These are phyloP conservation scores for Mustela lutreola DNA, from an alignment of 2,113 vertebrate species.

Conservation along the genomic window DNA sequence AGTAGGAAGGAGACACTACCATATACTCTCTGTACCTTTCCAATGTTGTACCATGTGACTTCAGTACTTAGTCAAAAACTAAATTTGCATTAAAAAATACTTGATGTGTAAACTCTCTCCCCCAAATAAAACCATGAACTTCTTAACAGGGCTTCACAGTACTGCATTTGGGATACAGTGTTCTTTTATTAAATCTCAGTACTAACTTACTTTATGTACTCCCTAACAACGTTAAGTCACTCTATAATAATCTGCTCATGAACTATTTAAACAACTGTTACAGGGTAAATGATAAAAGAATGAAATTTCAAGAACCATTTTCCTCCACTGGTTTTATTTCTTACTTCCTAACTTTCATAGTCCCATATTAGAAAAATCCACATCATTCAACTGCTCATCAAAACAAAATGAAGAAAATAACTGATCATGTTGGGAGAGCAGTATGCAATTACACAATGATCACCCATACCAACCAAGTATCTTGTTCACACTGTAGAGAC, in stretches of 20 bases:
- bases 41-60: not conserved
- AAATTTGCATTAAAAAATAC: not conserved
- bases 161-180: not conserved
- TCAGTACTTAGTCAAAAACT: constrained; percentile 12
- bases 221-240: not conserved
- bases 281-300: not conserved
- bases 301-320: not conserved
- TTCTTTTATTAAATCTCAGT: not conserved
- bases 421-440: not conserved
- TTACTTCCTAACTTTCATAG: not conserved
- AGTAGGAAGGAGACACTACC: not conserved
- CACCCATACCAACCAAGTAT: not conserved
- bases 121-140: not conserved
- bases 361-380: not conserved
- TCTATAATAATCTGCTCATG: not conserved
- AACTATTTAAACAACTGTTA: not conserved
- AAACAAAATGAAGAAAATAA: not conserved
- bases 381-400: not conserved
- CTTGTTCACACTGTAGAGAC: not conserved
- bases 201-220: not conserved
- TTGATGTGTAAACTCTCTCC: not conserved
- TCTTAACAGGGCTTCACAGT: not conserved
- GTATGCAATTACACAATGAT: not conserved
- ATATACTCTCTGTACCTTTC: not conserved
- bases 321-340: not conserved